phyloP scores from a whole-genome alignment of 35 echinoderm and acorn worm species.

The Apostichopus japonicus region DNA sequence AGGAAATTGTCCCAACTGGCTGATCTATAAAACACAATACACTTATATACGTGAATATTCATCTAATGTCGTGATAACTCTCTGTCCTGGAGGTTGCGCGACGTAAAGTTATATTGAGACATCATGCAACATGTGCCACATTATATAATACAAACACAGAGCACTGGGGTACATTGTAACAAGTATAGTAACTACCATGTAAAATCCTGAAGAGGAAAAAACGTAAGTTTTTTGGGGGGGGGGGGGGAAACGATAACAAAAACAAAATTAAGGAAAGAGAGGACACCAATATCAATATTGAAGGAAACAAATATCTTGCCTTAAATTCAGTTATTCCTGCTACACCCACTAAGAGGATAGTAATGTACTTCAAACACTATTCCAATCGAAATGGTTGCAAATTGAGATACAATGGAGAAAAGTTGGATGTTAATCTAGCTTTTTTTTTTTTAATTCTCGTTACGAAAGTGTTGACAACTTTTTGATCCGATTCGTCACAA shows the following conservation, averaged over 20 bases:
- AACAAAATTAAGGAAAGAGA: background rate
- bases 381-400: slow-evolving; percentile 3
- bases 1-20: too few relatives aligned
- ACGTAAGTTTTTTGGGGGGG: background rate
- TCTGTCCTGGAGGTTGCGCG: too few relatives aligned
- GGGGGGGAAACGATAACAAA: background rate
- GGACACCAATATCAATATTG: background rate
- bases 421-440: too few relatives aligned
- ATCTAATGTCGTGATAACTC: background rate
- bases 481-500: too few relatives aligned
- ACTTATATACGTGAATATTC: too few relatives aligned
- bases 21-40: too few relatives aligned
- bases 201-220: background rate
- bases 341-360: slow-evolving; percentile 12
- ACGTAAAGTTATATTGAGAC: background rate
- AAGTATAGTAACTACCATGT: background rate
- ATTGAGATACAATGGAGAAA: too few relatives aligned
- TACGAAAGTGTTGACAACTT: too few relatives aligned
- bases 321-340: slow-evolving; percentile 27
- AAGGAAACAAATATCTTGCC: background rate
- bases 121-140: background rate
- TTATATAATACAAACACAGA: background rate
- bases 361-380: slow-evolving; percentile 33
- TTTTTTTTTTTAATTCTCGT: too few relatives aligned
- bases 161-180: background rate